phyloP scores from a whole-genome alignment of 2,113 vertebrate genomes.

The Phrynosoma platyrhinos region DNA sequence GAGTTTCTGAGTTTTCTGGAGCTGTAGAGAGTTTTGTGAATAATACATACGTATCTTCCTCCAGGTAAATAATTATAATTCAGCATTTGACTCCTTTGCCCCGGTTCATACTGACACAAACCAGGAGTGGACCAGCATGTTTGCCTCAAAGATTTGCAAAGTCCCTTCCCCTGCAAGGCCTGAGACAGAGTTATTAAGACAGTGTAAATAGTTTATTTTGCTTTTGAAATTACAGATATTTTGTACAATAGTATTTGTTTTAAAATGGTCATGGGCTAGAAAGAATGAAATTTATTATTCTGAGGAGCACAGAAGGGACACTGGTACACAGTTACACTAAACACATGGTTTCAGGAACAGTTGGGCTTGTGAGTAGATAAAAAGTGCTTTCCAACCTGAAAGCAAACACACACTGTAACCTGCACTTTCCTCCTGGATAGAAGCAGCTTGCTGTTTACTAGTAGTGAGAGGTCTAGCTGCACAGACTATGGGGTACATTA shows the following conservation, averaged over 20 bases:
- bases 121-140: too few relatives aligned
- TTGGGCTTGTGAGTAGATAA: neutral
- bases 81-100: neutral
- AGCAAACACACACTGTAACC: constrained; percentile 7
- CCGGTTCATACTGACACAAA: neutral
- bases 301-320: constrained; percentile 27
- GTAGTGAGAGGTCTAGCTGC: neutral
- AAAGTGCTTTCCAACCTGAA: neutral
- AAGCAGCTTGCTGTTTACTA: neutral
- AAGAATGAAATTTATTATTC: constrained; percentile 17
- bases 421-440: neutral
- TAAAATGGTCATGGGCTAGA: constrained; percentile 19
- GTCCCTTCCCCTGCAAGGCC: neutral
- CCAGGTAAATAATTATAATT: neutral
- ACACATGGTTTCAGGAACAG: constrained; percentile 15
- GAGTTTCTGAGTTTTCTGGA: neutral
- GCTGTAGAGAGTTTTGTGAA: neutral
- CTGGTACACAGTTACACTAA: constrained; percentile 30
- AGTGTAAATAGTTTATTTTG: constrained; percentile 58
- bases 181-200: constrained; percentile 43
- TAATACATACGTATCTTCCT: neutral
- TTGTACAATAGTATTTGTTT: constrained; percentile 38
- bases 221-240: constrained; percentile 39
- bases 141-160: neutral
- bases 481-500: neutral